Percentiles rank a stretch among this genome's conserved stretches.
Conservation (phyloP, 1,140 invertebrate genomes). For the Brachionus angularis region DNA sequence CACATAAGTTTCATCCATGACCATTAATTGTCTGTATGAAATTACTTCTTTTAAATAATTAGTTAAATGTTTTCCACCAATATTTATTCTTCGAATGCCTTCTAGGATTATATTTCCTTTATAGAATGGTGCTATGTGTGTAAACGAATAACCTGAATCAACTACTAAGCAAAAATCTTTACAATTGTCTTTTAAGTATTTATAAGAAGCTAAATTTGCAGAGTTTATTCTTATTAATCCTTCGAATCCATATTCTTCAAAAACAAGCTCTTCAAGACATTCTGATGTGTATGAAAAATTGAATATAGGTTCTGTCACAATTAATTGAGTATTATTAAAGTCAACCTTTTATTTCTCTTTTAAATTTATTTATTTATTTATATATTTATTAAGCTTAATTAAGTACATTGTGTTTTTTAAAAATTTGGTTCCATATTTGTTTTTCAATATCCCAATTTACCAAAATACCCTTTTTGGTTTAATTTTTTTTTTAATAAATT, state of each 20-base stretch:
- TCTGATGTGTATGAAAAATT: conserved; percentile 38
- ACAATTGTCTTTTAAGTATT: conserved; percentile 13
- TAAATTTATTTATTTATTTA: too few species aligned
- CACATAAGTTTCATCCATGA: conserved; percentile 98
- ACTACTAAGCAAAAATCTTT: conserved; percentile 62
- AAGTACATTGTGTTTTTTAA: not conserved
- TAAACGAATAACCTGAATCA: conserved; percentile 90
- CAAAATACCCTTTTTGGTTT: conserved; percentile 14
- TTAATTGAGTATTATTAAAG: conserved; percentile 11
- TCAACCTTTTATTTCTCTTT: not conserved
- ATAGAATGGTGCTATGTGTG: conserved; percentile 89
- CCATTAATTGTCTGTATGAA: conserved; percentile 91
- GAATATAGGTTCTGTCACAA: conserved; percentile 37
- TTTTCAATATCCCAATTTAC: conserved; percentile 35
- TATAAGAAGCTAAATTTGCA: conserved; percentile 16
- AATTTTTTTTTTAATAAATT: not conserved
- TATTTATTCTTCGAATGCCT: conserved; percentile 69
- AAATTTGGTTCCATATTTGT: conserved; percentile 42
- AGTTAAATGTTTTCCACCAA: conserved; percentile 93
- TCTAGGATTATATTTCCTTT: conserved; percentile 76
- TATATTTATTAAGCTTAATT: too few species aligned
- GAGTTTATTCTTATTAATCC: conserved; percentile 23
- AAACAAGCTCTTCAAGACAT: conserved; percentile 30
- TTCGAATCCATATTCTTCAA: conserved; percentile 29
- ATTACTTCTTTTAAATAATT: conserved; percentile 97